These are phyloP conservation scores for Sepioteuthis lessoniana DNA, from an alignment of 2,888 invertebrate species.

Conservation along the genomic window DNA sequence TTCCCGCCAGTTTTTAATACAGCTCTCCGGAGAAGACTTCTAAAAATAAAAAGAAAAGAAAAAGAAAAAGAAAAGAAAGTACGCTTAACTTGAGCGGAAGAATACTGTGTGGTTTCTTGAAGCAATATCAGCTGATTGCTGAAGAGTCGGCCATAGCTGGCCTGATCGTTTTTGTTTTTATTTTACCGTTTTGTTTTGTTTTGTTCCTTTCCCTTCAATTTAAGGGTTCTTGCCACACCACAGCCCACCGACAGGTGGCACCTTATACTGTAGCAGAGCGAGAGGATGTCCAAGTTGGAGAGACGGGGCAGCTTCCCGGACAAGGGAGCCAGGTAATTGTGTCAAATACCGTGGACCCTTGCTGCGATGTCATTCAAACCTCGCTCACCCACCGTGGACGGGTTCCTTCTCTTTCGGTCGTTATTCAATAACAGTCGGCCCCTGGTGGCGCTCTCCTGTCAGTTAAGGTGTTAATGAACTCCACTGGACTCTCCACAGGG, in stretches of 20 bases:
- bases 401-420: not conserved
- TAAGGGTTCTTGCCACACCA: conserved; percentile 33
- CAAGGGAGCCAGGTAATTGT: conserved; percentile 33
- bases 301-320: not conserved
- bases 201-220: not conserved
- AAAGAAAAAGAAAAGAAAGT: not conserved
- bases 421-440: conserved; percentile 18
- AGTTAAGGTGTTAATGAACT: conserved; percentile 33
- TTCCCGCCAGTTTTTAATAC: no score
- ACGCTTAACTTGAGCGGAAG: not conserved
- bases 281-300: not conserved
- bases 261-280: not conserved
- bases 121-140: not conserved
- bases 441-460: conserved; percentile 33
- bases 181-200: not conserved
- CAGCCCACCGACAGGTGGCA: conserved; percentile 8
- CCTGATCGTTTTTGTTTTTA: not conserved
- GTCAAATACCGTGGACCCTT: conserved; percentile 33
- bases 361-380: conserved; percentile 6
- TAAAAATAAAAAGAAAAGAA: no score
- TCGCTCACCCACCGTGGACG: conserved; percentile 13
- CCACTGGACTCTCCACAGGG: not conserved
- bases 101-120: not conserved
- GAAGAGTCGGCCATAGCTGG: not conserved
- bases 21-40: no score